Conservation (phyloP, 2,888 invertebrate genomes). For the Drosophila recens region DNA sequence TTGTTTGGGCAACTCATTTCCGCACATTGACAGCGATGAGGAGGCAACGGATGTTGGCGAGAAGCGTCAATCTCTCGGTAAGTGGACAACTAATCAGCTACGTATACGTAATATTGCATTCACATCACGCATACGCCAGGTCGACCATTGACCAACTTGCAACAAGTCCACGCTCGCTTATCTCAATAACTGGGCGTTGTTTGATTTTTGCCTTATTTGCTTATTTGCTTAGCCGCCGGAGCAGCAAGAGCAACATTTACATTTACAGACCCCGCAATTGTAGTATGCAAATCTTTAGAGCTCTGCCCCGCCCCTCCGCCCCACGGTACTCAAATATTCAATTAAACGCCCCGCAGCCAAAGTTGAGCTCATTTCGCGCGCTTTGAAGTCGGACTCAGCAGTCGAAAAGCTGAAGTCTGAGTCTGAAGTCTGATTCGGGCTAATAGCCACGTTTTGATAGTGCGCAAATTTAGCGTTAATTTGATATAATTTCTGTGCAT, state of each 20-base stretch:
- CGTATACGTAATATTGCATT: slow-evolving; percentile 68
- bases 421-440: slow-evolving; percentile 7
- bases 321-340: slow-evolving; percentile 69
- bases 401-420: background rate
- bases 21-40: slow-evolving; percentile 91
- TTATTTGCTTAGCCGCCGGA: slow-evolving; percentile 58
- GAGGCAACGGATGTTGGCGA: slow-evolving; percentile 86
- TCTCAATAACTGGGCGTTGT: slow-evolving; percentile 63
- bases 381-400: slow-evolving; percentile 60
- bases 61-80: slow-evolving; percentile 78
- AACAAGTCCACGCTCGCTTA: slow-evolving; percentile 25
- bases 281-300: slow-evolving; percentile 61
- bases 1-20: slow-evolving; percentile 89
- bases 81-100: slow-evolving; percentile 43
- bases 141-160: slow-evolving; percentile 47
- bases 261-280: slow-evolving; percentile 38
- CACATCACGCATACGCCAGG: slow-evolving; percentile 69
- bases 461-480: slow-evolving; percentile 68
- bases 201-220: slow-evolving; percentile 22
- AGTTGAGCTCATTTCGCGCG: slow-evolving; percentile 56
- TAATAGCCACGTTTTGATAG: slow-evolving; percentile 54
- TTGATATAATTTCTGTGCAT: slow-evolving; percentile 74
- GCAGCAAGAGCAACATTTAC: slow-evolving; percentile 8
- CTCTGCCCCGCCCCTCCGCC: slow-evolving; percentile 7
- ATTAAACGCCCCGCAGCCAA: slow-evolving; percentile 81